Evolutionary conservation across 1,140 invertebrate species (phyloP), one percentile per base, ranked within the genome.

Genomic region (Asbolus verrucosus): DNA sequence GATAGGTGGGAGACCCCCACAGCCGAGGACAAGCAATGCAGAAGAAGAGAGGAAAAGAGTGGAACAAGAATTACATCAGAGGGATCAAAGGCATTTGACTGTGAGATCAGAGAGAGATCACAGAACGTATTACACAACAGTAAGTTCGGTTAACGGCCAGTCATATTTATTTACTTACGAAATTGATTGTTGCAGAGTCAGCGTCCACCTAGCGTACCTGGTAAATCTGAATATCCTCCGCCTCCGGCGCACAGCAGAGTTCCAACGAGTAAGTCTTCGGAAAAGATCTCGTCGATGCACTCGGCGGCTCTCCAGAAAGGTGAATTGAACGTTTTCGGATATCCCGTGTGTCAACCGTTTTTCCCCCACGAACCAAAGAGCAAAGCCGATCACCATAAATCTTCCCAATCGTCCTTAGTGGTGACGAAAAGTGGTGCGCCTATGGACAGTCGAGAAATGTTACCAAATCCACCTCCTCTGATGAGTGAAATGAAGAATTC

Each of bases 281-380:
- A 90, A 33, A 90, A 90, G 78, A 66, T 82, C 24, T 67, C 79
- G 24, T 72, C 78, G 2, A 78, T 82, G 6, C 88, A 89, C 80
- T 81, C 84, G 59, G 79, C 84, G n/a, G 79, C 90, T 18, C 78
- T 90, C 13, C 87, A 88, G 27, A 89, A 92, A 81, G 87, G 87
- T 15, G 91, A 94, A 78, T 87, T 91, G 2, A 91, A 90, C 77
- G 80, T 91, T 41, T 92, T 90, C 78, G 86, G 87, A 18, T 91
- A 91, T 80, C 86, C 88, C 62, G 84, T 85, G 8, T 91, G 90
- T 75, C 90, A 89, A 71, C 82, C 83, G 30, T 59, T 79, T 82
- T 43, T 83, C 83, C 54, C 77, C 83, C 83, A 84, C 73, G 84
- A 85, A 36, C 81, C 83, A n/a, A 85, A 85, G 69, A 76, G 80